A percentile compares a stretch with the other conserved stretches of the same genome.
phyloP scores from a whole-genome alignment of 2,113 vertebrate species.

The Apodemus sylvaticus region DNA sequence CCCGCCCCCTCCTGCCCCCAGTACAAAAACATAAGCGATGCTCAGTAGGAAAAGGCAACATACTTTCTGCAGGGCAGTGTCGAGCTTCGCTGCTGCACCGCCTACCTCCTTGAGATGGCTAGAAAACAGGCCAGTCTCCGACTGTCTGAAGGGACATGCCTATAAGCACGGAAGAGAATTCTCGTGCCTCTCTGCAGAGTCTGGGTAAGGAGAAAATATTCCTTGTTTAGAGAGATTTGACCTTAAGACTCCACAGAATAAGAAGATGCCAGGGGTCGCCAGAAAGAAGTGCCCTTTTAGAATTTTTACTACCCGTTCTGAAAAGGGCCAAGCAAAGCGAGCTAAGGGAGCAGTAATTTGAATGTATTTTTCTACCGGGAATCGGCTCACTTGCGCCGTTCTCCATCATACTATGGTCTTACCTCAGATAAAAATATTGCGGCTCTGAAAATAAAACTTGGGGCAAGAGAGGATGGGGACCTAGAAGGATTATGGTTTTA shows the following conservation, averaged over 20 bases:
- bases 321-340: constrained; percentile 52
- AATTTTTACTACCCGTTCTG: constrained; percentile 51
- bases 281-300: constrained; percentile 51
- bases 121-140: constrained; percentile 34
- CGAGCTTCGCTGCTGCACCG: not conserved
- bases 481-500: constrained; percentile 55
- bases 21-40: not conserved
- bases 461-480: not conserved
- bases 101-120: not conserved
- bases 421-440: constrained; percentile 58
- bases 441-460: constrained; percentile 58
- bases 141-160: not conserved
- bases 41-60: not conserved
- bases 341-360: constrained; percentile 28
- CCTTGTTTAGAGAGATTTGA: constrained; percentile 63
- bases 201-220: not conserved
- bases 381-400: constrained; percentile 36
- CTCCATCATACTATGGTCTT: constrained; percentile 47
- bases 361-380: constrained; percentile 52
- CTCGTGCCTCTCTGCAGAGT: constrained; percentile 21
- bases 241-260: constrained; percentile 60
- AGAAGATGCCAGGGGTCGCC: not conserved
- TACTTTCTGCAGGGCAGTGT: not conserved
- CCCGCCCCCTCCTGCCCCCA: not conserved
- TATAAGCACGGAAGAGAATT: constrained; percentile 8